Conservation (phyloP, 2,113 vertebrate genomes). For the Oreochromis spilurus region DNA sequence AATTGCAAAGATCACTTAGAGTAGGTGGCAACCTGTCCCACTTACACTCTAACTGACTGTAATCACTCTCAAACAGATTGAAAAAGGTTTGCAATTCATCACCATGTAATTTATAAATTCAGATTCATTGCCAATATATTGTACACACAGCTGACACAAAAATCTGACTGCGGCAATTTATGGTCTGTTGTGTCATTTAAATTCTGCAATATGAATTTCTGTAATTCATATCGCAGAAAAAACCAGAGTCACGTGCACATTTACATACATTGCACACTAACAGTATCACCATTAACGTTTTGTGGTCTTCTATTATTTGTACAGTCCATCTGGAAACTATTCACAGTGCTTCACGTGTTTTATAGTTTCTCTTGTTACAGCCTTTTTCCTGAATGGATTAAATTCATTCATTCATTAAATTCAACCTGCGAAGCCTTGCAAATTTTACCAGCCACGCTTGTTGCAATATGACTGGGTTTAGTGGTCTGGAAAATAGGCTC, state of each 20-base stretch:
- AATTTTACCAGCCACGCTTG: background rate
- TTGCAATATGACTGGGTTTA: background rate
- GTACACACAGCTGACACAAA: background rate
- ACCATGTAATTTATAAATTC: background rate
- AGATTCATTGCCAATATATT: background rate
- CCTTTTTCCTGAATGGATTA: background rate
- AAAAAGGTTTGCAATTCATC: background rate
- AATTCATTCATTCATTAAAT: background rate
- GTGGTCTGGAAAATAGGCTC: background rate
- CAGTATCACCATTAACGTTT: background rate
- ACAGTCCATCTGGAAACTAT: background rate
- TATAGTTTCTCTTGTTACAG: background rate
- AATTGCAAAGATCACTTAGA: background rate
- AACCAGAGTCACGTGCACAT: background rate
- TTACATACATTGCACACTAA: background rate
- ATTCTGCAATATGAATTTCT: background rate
- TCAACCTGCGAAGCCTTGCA: background rate
- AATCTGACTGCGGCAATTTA: background rate
- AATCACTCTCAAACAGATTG: background rate
- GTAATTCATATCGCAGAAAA: background rate
- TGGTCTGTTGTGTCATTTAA: background rate
- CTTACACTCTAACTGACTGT: background rate
- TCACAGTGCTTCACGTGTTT: background rate
- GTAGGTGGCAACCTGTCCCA: background rate
- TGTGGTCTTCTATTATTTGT: background rate